A percentile compares a stretch with the other conserved stretches of the same genome.
These are phyloP conservation scores for Andrena fulva DNA, from an alignment of 2,888 invertebrate species.

Conservation along the genomic window DNA sequence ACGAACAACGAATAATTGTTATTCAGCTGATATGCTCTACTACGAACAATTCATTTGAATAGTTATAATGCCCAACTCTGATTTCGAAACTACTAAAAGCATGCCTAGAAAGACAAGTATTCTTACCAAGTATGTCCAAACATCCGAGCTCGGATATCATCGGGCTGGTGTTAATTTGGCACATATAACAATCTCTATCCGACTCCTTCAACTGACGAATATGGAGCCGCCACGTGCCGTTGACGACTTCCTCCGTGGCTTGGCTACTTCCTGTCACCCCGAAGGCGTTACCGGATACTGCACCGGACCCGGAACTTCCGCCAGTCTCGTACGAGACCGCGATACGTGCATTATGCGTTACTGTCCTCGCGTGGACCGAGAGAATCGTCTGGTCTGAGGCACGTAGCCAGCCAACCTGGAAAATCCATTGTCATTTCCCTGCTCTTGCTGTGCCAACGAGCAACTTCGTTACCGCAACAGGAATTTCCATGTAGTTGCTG, in stretches of 20 bases:
- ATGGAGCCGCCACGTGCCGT: slow-evolving; percentile 94
- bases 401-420: slow-evolving; percentile 95
- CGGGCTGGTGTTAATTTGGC: slow-evolving; percentile 94
- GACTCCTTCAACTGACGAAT: slow-evolving; percentile 93
- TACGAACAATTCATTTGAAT: no score
- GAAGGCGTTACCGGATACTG: slow-evolving; percentile 88
- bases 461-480: slow-evolving; percentile 32
- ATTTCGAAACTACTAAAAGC: neutral
- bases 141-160: slow-evolving; percentile 96
- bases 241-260: slow-evolving; percentile 92
- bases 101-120: neutral
- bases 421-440: slow-evolving; percentile 68
- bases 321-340: slow-evolving; percentile 92
- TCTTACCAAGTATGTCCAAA: slow-evolving; percentile 94
- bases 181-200: slow-evolving; percentile 96
- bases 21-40: no score
- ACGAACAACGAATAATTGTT: no score
- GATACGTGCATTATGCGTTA: slow-evolving; percentile 93
- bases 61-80: no score
- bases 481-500: slow-evolving; percentile 34
- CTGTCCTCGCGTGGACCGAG: slow-evolving; percentile 93
- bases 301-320: slow-evolving; percentile 70
- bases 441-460: slow-evolving; percentile 16
- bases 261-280: slow-evolving; percentile 93
- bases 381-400: slow-evolving; percentile 96